Conservation (phyloP, 2,888 invertebrate species). For the Plebejus argus region DNA sequence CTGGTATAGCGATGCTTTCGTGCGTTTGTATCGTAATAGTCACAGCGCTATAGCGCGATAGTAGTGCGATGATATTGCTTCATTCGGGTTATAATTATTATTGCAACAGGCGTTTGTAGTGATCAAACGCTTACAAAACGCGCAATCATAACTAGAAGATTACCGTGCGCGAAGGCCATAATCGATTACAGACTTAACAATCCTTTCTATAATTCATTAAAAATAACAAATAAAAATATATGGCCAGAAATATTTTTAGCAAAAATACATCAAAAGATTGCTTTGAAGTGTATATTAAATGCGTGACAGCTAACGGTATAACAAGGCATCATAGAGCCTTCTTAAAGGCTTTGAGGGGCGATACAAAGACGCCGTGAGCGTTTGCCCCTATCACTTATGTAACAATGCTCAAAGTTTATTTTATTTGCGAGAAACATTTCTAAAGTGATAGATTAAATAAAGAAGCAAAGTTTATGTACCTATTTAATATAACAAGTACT, state of each 20-base stretch:
- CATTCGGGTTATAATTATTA: too few species aligned
- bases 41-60: too few species aligned
- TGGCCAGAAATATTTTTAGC: neutral
- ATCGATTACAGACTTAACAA: neutral
- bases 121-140: too few species aligned
- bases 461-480: too few species aligned
- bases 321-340: neutral
- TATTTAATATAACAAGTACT: too few species aligned
- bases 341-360: neutral
- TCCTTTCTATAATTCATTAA: neutral
- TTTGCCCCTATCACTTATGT: neutral
- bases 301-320: constrained; percentile 1
- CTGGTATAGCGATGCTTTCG: too few species aligned
- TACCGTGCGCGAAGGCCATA: too few species aligned
- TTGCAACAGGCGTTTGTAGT: too few species aligned
- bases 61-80: too few species aligned
- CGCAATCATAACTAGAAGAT: too few species aligned
- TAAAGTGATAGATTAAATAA: too few species aligned
- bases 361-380: neutral
- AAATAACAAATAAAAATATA: neutral
- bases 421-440: neutral
- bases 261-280: neutral
- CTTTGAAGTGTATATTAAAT: constrained; percentile 16
- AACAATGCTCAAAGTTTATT: neutral
- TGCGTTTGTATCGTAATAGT: too few species aligned